Percentiles rank a stretch among this genome's conserved stretches.
Evolutionary conservation across 2,113 vertebrate genomes (phyloP).

Genomic region (Heterotilapia buettikoferi): DNA sequence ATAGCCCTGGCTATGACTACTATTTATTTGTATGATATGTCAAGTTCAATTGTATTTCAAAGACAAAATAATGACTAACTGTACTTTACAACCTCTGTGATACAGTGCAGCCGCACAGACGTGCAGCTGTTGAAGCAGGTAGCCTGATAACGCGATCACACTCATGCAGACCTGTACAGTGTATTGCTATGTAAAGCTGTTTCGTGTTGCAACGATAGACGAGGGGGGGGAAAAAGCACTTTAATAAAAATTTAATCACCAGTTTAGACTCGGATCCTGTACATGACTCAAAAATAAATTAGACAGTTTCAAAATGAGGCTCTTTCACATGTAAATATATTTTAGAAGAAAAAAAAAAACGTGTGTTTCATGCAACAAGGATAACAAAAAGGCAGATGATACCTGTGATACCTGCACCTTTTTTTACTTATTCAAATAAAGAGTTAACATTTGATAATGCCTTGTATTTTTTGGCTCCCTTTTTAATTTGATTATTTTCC

Average conservation of each 20-base stretch:
- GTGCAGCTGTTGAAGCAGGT: constrained; percentile 57
- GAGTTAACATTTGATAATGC: constrained; percentile 78
- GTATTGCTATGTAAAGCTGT: constrained; percentile 76
- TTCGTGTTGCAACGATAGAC: constrained; percentile 76
- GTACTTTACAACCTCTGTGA: constrained; percentile 68
- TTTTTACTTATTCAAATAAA: constrained; percentile 83
- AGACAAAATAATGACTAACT: constrained; percentile 68
- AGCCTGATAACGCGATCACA: constrained; percentile 46
- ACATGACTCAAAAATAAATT: constrained; percentile 68
- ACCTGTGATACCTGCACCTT: constrained; percentile 78
- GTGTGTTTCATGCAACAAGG: constrained; percentile 65
- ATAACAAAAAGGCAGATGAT: constrained; percentile 62
- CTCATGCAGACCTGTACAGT: constrained; percentile 73
- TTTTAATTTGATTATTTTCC: neutral
- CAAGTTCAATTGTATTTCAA: constrained; percentile 78
- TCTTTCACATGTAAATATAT: constrained; percentile 75
- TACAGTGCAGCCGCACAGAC: constrained; percentile 50
- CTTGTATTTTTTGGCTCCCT: constrained; percentile 21
- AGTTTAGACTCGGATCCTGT: constrained; percentile 74
- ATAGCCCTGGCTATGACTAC: constrained; percentile 80
- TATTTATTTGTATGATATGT: constrained; percentile 85
- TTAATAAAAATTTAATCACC: constrained; percentile 83
- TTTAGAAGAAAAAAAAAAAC: constrained; percentile 52
- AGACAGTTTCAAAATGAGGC: constrained; percentile 52
- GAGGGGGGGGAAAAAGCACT: constrained; percentile 74